phyloP scores from a whole-genome alignment of 2,113 vertebrate genomes.

The Pogona vitticeps region DNA sequence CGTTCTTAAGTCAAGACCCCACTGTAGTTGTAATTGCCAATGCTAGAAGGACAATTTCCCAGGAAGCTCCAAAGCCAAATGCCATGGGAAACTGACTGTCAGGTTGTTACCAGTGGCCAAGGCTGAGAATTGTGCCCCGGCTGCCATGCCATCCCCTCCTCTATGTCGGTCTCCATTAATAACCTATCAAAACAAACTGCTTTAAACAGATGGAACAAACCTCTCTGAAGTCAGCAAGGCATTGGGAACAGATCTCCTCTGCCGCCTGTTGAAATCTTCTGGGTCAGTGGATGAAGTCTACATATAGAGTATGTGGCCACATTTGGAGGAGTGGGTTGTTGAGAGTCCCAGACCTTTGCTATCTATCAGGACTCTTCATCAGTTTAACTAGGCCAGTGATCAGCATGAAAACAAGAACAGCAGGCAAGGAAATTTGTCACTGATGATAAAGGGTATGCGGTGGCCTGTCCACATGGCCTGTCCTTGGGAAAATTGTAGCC shows the following conservation, averaged over 20 bases:
- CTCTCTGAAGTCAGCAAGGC: neutral
- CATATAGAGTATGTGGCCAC: neutral
- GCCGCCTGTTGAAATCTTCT: neutral
- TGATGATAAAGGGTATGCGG: slow-evolving; percentile 50
- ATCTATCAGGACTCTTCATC: slow-evolving; percentile 61
- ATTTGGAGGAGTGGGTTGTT: neutral
- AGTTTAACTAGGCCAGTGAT: slow-evolving; percentile 65
- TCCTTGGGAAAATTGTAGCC: slow-evolving; percentile 77
- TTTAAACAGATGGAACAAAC: neutral
- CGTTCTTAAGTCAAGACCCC: too few species aligned
- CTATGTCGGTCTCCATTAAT: neutral
- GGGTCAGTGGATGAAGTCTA: neutral
- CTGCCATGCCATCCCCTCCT: neutral
- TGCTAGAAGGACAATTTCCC: neutral
- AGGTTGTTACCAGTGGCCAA: neutral
- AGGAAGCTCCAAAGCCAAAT: neutral
- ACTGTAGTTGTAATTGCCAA: too few species aligned
- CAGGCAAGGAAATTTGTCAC: slow-evolving; percentile 61
- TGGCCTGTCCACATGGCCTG: slow-evolving; percentile 69
- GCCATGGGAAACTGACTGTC: neutral
- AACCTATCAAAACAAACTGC: neutral
- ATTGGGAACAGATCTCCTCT: neutral
- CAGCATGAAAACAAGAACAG: slow-evolving; percentile 65
- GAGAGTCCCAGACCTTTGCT: neutral
- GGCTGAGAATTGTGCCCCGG: neutral